Base-by-base conservation (phyloP, 2,888 invertebrate genomes). In the Chrysolina oricalcia region DNA sequence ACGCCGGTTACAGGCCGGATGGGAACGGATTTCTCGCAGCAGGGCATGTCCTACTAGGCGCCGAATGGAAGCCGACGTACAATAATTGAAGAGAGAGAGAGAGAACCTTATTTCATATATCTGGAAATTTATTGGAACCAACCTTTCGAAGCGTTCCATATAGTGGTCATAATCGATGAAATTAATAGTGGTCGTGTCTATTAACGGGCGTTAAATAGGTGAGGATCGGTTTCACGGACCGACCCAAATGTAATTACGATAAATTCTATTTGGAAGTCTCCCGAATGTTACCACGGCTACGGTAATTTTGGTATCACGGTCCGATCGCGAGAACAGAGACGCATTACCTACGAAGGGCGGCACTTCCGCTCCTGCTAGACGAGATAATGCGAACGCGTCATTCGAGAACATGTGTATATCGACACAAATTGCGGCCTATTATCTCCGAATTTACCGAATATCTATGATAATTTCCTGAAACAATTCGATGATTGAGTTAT, bases 381-480 rank as follows among this genome's bases (percentile, higher is more conserved):
- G 53, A 68, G 48, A 68, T 68, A 68, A 53, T 67, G 48, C 43
- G 50, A 50, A 67, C 50, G 50, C 23, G 53, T 50, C 53, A 68
- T 68, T 68, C 53, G 40, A 19, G 41, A 53, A 56, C 68, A 56
- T 68, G 59, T 59, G 41, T 46, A 41, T 41, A 53, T 41, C 40
- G 68, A 40, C 40, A 48, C 53, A 53, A 68, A 68, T 68, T 68
- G 68, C 68, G 68, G 68, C 53, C 68, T 68, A 68, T 53, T 68
- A 68, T 68, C 68, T 41, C 21, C 53, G 21, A 68, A 68, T 68
- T 53, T 41, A 41, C 53, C 21, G 68, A 68, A 68, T 53, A 53
- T 68, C 53, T 53, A 53, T 41, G 53, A 50, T 68, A 53, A 68
- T 68, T 68, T 35, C 46, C 27, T 35, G 48, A 46, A 48, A 21